Evolutionary conservation across 53 echinoderm and acorn worm species (phyloP), one percentile per base, ranked within the genome.

Genomic region (Luidia sarsii): DNA sequence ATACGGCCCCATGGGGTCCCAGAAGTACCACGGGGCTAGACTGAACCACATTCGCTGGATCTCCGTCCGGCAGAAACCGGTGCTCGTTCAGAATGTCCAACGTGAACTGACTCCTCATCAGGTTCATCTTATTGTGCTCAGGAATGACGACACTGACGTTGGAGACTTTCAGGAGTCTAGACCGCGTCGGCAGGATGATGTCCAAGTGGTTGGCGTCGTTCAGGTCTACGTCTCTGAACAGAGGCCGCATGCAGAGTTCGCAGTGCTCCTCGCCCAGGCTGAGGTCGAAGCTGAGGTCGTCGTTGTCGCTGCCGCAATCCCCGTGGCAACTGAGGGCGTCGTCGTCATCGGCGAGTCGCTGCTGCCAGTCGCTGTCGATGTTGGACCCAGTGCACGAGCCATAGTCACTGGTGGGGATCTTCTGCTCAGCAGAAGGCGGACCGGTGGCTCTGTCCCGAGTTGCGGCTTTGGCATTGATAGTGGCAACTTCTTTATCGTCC

Each of bases 341-440:
- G 32, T 19, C 20, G 45, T 61, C 48, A 33, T n/a, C 46, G 21
- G 1, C 31, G n/a, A n/a, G n/a, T 63, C 48, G 71, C 39, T 48
- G 82, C 39, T 86, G 67, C 29, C 74, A 54, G 49, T 82, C 84
- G 43, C 84, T 92, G 46, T 86, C 87, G 51, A 84, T 83, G 64
- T 84, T 65, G 30, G 95, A 95, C 38, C 88, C 84, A 1, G 88
- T 72, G 60, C 82, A 88, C 0, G 97, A 93, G 10, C 91, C 97
- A 90, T 96, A 96, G 50, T 96, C 93, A 79, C 97, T 96, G 0
- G 97, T 96, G 19, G 92, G 86, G 19, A 89, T 56, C 51, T 87
- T 89, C 33, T 90, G 77, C 31, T 91, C 94, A 22, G 77, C 82
- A 50, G 62, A 88, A 1, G 82, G 39, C n/a, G 70, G 33, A 24